Evolutionary conservation across 2,888 invertebrate species (phyloP).

Genomic region (Drosophila lutescens): DNA sequence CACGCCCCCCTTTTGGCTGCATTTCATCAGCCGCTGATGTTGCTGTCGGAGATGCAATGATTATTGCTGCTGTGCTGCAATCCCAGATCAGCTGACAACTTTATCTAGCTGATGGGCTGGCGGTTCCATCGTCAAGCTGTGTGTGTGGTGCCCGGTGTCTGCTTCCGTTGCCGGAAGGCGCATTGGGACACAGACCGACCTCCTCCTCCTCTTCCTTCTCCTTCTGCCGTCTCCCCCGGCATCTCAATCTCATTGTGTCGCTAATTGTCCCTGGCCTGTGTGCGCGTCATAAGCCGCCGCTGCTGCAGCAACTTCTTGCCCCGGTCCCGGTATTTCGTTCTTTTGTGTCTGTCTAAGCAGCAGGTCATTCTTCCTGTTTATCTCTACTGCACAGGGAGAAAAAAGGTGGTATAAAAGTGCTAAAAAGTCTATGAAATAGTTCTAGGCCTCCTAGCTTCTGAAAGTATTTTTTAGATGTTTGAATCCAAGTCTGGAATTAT

Average conservation of each 20-base stretch:
- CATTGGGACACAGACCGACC: slow-evolving; percentile 30
- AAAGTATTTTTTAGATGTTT: no score
- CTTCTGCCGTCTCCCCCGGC: slow-evolving; percentile 68
- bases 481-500: no score
- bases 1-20: slow-evolving; percentile 52
- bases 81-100: slow-evolving; percentile 78
- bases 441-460: background rate
- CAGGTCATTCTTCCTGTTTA: slow-evolving; percentile 82
- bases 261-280: slow-evolving; percentile 69
- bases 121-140: slow-evolving; percentile 20
- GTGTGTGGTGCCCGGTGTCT: slow-evolving; percentile 63
- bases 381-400: slow-evolving; percentile 30
- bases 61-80: slow-evolving; percentile 17
- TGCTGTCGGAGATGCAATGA: slow-evolving; percentile 11
- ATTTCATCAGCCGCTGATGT: slow-evolving; percentile 17
- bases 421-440: no score
- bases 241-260: slow-evolving; percentile 81
- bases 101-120: slow-evolving; percentile 62
- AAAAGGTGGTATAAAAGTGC: no score
- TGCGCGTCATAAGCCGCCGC: slow-evolving; percentile 74
- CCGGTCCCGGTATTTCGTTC: slow-evolving; percentile 39
- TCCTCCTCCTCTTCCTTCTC: slow-evolving; percentile 19
- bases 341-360: slow-evolving; percentile 68
- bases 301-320: slow-evolving; percentile 42
- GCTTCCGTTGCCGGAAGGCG: slow-evolving; percentile 78